These are phyloP conservation scores for Drosophila mayri DNA, from an alignment of 1,140 invertebrate genomes.

Conservation along the genomic window DNA sequence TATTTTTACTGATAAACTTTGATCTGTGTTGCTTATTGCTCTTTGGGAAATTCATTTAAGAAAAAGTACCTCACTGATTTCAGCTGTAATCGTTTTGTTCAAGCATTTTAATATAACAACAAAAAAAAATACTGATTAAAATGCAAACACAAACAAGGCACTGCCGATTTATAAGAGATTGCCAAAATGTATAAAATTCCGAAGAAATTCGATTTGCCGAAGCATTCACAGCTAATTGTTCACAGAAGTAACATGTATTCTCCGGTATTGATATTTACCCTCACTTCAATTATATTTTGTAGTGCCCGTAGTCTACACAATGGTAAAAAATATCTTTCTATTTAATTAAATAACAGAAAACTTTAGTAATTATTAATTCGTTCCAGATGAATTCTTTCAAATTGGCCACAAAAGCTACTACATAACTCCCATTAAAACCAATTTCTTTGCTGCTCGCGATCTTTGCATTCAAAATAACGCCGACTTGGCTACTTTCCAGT, in stretches of 20 bases:
- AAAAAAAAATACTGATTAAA: not conserved
- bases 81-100: not conserved
- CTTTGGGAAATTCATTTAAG: not conserved
- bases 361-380: no score
- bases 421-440: not conserved
- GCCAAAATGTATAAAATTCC: no score
- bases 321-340: not conserved
- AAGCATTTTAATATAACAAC: not conserved
- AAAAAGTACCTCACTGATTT: not conserved
- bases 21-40: not conserved
- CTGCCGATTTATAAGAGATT: not conserved
- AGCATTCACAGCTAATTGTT: not conserved
- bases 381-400: no score
- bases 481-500: no score
- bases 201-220: no score
- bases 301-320: not conserved
- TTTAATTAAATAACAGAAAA: no score
- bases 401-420: not conserved
- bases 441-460: conserved; percentile 7
- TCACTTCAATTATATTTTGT: not conserved
- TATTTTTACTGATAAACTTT: conserved; percentile 4
- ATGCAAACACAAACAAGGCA: not conserved
- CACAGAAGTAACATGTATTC: not conserved
- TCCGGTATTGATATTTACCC: not conserved
- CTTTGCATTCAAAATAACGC: no score